Percentiles rank a stretch among this genome's conserved stretches.
Evolutionary conservation across 2,113 vertebrate species (phyloP).

Genomic region (Leptodactylus fuscus): DNA sequence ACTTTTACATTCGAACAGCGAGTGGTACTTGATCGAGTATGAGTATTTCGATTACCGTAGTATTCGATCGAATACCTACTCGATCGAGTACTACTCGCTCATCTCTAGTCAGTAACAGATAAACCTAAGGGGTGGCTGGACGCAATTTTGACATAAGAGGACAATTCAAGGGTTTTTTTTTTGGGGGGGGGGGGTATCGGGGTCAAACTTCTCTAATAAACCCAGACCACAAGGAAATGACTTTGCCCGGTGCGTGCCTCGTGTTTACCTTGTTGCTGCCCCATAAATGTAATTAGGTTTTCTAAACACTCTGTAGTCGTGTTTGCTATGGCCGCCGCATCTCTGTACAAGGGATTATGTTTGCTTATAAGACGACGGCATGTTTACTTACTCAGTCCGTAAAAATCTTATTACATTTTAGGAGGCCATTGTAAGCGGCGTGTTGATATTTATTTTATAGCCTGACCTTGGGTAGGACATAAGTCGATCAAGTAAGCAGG

Average conservation of each 20-base stretch:
- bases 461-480: conserved; percentile 12
- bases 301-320: not conserved
- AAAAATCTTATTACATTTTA: conserved; percentile 23
- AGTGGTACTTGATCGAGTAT: too few species aligned
- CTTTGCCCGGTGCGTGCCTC: not conserved
- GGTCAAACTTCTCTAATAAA: not conserved
- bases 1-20: too few species aligned
- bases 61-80: too few species aligned
- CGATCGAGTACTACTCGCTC: too few species aligned
- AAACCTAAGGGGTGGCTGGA: not conserved
- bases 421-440: not conserved
- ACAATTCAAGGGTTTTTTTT: not conserved
- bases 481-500: not conserved
- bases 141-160: not conserved
- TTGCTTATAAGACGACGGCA: not conserved
- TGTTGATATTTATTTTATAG: conserved; percentile 1
- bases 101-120: too few species aligned
- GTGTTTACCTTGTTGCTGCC: not conserved
- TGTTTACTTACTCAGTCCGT: not conserved
- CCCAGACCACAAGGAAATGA: not conserved
- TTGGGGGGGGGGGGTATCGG: not conserved
- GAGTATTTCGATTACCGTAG: too few species aligned
- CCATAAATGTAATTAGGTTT: conserved; percentile 27
- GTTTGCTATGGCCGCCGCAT: not conserved
- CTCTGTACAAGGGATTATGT: not conserved